These are phyloP conservation scores for Halcyon malimbica DNA, from an alignment of 2,113 vertebrate genomes.

Conservation along the genomic window DNA sequence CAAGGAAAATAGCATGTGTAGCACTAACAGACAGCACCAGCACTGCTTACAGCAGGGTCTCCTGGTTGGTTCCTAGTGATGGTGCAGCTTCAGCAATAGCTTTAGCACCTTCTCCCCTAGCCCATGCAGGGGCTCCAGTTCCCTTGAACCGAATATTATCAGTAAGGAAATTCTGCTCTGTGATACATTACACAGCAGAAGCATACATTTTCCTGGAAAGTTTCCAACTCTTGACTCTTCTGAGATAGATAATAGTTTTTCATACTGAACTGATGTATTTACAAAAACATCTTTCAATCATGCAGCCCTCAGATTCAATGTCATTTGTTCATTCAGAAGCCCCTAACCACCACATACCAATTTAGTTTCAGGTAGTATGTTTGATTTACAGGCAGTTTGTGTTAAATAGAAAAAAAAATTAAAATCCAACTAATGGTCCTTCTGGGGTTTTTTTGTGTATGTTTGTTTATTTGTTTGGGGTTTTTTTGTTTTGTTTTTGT, in stretches of 20 bases:
- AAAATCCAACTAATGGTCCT: background rate
- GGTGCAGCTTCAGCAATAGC: background rate
- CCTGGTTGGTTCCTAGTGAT: rapidly evolving
- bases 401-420: background rate
- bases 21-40: background rate
- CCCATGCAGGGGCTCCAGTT: background rate
- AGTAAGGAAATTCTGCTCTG: background rate
- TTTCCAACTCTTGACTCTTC: background rate
- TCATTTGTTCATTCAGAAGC: background rate
- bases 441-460: background rate
- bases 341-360: background rate
- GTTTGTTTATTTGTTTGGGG: background rate
- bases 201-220: background rate
- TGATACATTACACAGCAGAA: background rate
- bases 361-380: background rate
- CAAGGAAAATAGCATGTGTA: background rate
- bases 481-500: background rate
- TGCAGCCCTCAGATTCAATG: background rate
- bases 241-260: background rate
- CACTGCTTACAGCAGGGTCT: background rate
- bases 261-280: background rate
- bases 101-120: background rate
- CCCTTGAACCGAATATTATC: background rate
- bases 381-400: background rate
- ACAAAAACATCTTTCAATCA: background rate